Conservation (phyloP, 2,113 vertebrate species). For the Antennarius striatus region DNA sequence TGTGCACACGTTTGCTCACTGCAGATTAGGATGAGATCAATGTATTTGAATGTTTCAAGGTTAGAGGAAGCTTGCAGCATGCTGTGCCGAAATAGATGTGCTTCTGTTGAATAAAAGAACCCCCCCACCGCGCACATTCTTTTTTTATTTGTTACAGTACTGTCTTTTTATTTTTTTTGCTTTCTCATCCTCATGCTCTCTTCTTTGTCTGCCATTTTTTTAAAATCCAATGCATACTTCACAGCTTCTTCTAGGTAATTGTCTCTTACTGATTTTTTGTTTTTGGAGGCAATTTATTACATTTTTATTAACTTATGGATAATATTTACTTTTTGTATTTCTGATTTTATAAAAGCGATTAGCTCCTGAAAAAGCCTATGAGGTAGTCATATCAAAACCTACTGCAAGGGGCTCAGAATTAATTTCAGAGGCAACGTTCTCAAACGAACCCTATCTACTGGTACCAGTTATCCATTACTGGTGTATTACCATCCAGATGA, state of each 20-base stretch:
- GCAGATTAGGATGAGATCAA: constrained; percentile 69
- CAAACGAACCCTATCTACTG: too few relatives aligned
- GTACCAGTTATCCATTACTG: too few relatives aligned
- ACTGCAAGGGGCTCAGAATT: too few relatives aligned
- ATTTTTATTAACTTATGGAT: constrained; percentile 1
- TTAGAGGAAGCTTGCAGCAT: constrained; percentile 48
- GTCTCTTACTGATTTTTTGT: too few relatives aligned
- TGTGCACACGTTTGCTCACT: constrained; percentile 29
- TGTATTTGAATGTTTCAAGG: constrained; percentile 70
- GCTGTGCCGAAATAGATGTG: constrained; percentile 46
- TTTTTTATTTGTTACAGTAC: constrained; percentile 39
- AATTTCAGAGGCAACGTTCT: too few relatives aligned
- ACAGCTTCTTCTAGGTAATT: too few relatives aligned
- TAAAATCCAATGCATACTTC: neutral
- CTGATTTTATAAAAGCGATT: too few relatives aligned
- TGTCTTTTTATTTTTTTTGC: constrained; percentile 24
- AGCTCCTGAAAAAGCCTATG: too few relatives aligned
- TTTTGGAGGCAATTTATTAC: too few relatives aligned
- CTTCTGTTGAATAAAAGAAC: constrained; percentile 50
- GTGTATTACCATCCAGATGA: too few relatives aligned
- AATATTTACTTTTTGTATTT: constrained; percentile 13
- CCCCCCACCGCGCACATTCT: constrained; percentile 1
- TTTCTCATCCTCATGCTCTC: constrained; percentile 22
- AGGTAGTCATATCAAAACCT: too few relatives aligned
- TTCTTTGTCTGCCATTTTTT: constrained; percentile 13